Base-by-base conservation (phyloP, 2,888 invertebrate genomes). In the Stenchaetothrips biformis region DNA sequence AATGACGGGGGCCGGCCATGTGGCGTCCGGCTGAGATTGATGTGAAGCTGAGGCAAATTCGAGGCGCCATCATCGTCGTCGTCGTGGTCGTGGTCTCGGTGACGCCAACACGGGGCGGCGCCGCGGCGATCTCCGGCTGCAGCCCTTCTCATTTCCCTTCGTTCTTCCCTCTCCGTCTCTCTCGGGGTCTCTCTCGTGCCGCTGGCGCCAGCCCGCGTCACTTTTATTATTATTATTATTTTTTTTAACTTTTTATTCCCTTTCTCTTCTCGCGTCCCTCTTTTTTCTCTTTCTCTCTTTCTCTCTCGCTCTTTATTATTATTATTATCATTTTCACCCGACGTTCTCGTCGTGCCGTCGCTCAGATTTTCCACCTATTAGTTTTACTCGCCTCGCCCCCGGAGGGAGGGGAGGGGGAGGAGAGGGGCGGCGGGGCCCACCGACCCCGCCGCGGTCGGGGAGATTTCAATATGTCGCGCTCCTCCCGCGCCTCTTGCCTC, bases 361-460 rank as follows among this genome's bases (percentile, higher is more conserved):
- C 67, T 74, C 67, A 74, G 67, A 74, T 74, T 74, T 74, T 74
- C 67, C 67, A 74, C 67, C 67, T 74, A 74, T 74, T 74, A 74
- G 67, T 74, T 74, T 74, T 74, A 11, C 67, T 7, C 67, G 67
- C 21, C 7, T 37, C 21, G 67, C 21, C 62, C 62, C 18, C 62
- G 67, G 67, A 9, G 67, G 53, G 11, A 53, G 53, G 11, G 53
- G 53, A 11, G 13, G 8, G 13, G 67, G 67, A 21, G n/a, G 67
- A 8, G 67, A 21, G 67, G 11, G 7, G 53, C 18, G 53, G 18
- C 11, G 67, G 25, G 67, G 25, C 67, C 53, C 53, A 21, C 7
- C n/a, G 21, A 9, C 67, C n/a, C 7, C 21, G 21, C 67, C 67
- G 67, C 67, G 8, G 67, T 7, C 25, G 67, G 25, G 21, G 25